These are phyloP conservation scores for Tetragonisca angustula DNA, from an alignment of 2,888 invertebrate genomes.

Conservation along the genomic window DNA sequence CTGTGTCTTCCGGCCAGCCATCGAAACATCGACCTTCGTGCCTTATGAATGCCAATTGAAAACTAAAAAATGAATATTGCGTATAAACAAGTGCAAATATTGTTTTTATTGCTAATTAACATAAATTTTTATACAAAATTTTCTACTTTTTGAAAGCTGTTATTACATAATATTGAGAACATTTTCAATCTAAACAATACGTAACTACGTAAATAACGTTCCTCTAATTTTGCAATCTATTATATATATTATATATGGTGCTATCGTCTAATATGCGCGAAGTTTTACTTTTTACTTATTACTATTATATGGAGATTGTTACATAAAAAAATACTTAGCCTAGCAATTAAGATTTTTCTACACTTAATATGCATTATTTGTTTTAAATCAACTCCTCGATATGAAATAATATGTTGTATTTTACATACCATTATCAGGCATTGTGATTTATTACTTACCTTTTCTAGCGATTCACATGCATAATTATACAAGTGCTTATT, in stretches of 20 bases:
- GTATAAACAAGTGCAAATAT: slow-evolving; percentile 27
- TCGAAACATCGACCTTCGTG: slow-evolving; percentile 46
- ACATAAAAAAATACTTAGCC: slow-evolving; percentile 18
- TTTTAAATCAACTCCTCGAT: slow-evolving; percentile 18
- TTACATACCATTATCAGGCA: slow-evolving; percentile 1
- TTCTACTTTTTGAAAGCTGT: slow-evolving; percentile 46
- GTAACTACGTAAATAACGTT: slow-evolving; percentile 24
- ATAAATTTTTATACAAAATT: slow-evolving; percentile 36
- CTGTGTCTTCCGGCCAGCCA: slow-evolving; percentile 50
- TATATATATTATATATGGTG: slow-evolving; percentile 33
- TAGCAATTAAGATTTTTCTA: slow-evolving; percentile 39
- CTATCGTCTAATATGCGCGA: slow-evolving; percentile 26
- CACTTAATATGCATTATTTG: slow-evolving; percentile 17
- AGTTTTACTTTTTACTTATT: slow-evolving; percentile 34
- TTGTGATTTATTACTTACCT: slow-evolving; percentile 33
- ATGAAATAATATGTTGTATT: slow-evolving; percentile 30
- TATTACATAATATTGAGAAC: slow-evolving; percentile 1
- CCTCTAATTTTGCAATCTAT: slow-evolving; percentile 22
- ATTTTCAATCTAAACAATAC: slow-evolving; percentile 10
- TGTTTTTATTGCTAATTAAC: slow-evolving; percentile 14
- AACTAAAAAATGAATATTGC: slow-evolving; percentile 10
- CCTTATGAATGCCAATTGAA: slow-evolving; percentile 47
- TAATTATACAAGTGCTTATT: not conserved
- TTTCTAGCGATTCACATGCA: not conserved
- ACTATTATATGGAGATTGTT: slow-evolving; percentile 8